Evolutionary conservation across 2,888 invertebrate species (phyloP), one percentile per base, ranked within the genome.

Genomic region (Anoncus sp.): DNA sequence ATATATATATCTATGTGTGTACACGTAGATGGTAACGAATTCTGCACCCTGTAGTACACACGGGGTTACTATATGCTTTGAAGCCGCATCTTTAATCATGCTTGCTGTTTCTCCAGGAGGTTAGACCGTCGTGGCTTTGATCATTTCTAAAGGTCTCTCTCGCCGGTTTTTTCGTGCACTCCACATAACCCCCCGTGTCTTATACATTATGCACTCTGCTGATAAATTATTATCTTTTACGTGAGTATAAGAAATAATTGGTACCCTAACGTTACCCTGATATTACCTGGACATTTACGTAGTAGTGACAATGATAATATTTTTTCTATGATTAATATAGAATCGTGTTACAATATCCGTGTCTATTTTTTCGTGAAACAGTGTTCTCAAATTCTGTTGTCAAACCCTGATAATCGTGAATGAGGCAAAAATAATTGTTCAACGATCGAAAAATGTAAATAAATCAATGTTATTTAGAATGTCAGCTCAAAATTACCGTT

Each of bases 71-170:
- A 38, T 55, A 31, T 51, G 59, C 82, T 81, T 81, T 80, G 77
- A 82, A 75, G 77, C 71, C 43, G 69, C 79, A 76, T 78, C 81
- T 79, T 83, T 81, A 83, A 83, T 83, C 82, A 81, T 62, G 79
- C 76, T 73, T 77, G 73, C 79, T 77, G 66, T 75, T 75, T 65
- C 40, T 74, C 70, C 70, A 74, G 35, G 49, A 69, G 73, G 77
- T 72, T 60, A 73, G 69, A 69, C 69, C 51, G 55, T 49, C 43
- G 57, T 22, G 57, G 76, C 79, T 79, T 79, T 79, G 73, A 79
- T 79, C 76, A 79, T 76, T 77, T 65, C 72, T 18, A 74, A 69
- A 77, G 65, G n/a, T n/a, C 57, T 74, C 57, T 59, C 49, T 47
- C 40, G n/a, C 51, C 22, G 45, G 20, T 66, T 43, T 59, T 67